Evolutionary conservation across 2,113 vertebrate species (phyloP).

Genomic region (Cavia aperea): DNA sequence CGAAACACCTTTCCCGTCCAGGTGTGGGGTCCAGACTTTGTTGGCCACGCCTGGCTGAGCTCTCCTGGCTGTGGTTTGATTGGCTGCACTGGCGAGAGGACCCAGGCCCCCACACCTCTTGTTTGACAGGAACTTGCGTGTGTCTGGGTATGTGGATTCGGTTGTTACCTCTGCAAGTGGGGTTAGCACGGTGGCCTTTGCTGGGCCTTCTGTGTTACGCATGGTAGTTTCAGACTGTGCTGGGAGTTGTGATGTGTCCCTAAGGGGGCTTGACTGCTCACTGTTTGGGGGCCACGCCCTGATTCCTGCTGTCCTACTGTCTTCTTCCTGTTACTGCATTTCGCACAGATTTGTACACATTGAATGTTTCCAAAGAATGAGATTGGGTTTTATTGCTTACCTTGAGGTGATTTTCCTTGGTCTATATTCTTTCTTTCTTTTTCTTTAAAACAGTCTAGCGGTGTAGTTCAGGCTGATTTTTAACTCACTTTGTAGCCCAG

Average conservation of each 20-base stretch:
- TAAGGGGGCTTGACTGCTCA: background rate
- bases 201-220: background rate
- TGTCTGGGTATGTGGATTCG: background rate
- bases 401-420: background rate
- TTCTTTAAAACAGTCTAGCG: background rate
- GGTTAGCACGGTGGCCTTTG: background rate
- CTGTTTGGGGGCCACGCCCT: background rate
- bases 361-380: background rate
- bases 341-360: background rate
- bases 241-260: background rate
- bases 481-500: background rate
- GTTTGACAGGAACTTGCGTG: background rate
- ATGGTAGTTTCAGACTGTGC: background rate
- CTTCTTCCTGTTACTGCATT: background rate
- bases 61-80: background rate
- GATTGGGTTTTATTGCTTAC: background rate
- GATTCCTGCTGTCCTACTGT: background rate
- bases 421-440: background rate
- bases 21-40: fast-evolving
- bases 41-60: background rate
- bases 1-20: fast-evolving
- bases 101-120: background rate
- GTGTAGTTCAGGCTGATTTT: no score
- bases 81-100: background rate
- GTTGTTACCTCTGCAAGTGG: background rate